phyloP scores from a whole-genome alignment of 2,888 invertebrate genomes.

The Hydrotaea diabolus region DNA sequence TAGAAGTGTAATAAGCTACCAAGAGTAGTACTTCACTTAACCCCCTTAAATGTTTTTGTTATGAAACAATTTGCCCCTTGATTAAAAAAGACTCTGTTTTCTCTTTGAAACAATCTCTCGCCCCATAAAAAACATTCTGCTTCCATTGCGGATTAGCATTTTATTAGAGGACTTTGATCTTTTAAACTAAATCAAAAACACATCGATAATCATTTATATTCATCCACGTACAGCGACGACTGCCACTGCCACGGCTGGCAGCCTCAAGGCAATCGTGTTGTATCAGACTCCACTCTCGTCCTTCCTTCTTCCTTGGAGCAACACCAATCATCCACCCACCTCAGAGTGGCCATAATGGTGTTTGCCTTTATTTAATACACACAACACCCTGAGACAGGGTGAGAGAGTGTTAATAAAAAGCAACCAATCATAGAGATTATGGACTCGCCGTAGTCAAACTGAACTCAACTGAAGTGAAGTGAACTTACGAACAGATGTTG shows the following conservation, averaged over 20 bases:
- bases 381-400: neutral
- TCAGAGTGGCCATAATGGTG: neutral
- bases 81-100: no score
- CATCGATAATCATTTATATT: slow-evolving; percentile 51
- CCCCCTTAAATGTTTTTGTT: no score
- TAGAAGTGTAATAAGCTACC: no score
- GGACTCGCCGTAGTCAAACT: slow-evolving; percentile 23
- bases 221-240: neutral
- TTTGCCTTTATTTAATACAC: slow-evolving; percentile 16
- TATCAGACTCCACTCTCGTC: neutral
- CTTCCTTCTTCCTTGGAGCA: neutral
- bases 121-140: neutral
- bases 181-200: slow-evolving; percentile 55
- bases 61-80: no score
- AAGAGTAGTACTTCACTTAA: no score
- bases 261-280: neutral
- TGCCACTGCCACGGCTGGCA: neutral
- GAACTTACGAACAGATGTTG: slow-evolving; percentile 61
- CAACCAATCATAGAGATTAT: slow-evolving; percentile 64
- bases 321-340: neutral
- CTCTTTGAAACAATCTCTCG: neutral
- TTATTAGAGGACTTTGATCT: slow-evolving; percentile 46
- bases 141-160: neutral
- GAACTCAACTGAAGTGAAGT: neutral
- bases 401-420: slow-evolving; percentile 64